Evolutionary conservation across 2,797 vertebrate species (phyloP).

Genomic region (Enteromius afrohamiltoni): DNA sequence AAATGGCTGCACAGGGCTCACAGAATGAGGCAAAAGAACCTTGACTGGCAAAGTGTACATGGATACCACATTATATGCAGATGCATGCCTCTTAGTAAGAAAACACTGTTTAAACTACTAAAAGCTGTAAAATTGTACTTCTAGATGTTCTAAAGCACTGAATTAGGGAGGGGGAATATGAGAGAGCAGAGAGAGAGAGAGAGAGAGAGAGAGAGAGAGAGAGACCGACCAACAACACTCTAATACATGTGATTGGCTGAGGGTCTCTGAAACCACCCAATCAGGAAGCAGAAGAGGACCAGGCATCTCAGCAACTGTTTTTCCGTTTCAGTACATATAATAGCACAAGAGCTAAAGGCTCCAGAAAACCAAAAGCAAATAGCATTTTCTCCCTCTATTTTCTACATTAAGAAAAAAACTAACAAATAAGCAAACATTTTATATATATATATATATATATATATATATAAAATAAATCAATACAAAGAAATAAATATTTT

Average conservation of each 20-base stretch:
- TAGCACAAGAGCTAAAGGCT: neutral
- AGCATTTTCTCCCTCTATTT: no score
- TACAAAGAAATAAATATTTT: no score
- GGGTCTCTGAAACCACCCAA: conserved; percentile 71
- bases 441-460: no score
- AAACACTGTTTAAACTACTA: neutral
- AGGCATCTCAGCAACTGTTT: conserved; percentile 75
- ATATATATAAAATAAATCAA: no score
- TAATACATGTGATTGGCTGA: conserved; percentile 69
- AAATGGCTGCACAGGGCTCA: conserved; percentile 8
- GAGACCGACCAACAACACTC: neutral
- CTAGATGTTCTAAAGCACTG: neutral
- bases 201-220: neutral
- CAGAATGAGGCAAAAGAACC: neutral
- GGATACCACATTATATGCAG: neutral
- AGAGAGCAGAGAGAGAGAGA: neutral
- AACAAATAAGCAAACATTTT: no score
- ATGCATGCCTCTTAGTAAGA: neutral
- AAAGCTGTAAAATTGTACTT: neutral
- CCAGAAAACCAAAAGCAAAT: neutral
- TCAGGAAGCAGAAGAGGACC: conserved; percentile 64
- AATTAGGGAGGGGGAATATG: no score
- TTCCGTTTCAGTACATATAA: conserved; percentile 71
- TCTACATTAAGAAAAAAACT: no score
- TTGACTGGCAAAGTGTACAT: neutral